A percentile compares a stretch with the other conserved stretches of the same genome.
phyloP scores from a whole-genome alignment of 2,797 vertebrate species.

The Lepidocolaptes lacrymiger region DNA sequence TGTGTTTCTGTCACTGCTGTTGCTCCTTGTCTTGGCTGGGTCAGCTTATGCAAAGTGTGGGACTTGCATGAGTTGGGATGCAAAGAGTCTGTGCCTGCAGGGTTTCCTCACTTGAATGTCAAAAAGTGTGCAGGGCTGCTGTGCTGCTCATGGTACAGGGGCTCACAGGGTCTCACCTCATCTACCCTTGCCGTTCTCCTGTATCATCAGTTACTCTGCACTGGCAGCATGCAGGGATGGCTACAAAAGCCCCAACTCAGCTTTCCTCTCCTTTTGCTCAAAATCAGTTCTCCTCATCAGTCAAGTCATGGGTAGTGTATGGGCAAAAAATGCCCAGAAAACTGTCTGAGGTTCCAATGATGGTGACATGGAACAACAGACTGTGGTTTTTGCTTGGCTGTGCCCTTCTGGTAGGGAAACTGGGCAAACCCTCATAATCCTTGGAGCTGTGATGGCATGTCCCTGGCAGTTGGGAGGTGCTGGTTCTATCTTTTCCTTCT shows the following conservation, averaged over 20 bases:
- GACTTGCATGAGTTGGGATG: background rate
- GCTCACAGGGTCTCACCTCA: accelerated
- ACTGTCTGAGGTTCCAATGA: background rate
- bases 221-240: background rate
- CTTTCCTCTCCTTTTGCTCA: background rate
- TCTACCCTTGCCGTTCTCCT: background rate
- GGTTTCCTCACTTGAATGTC: background rate
- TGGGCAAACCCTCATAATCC: background rate
- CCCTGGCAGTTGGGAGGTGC: background rate
- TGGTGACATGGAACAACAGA: background rate
- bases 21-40: background rate
- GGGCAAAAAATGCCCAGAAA: accelerated
- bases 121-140: background rate
- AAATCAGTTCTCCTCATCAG: background rate
- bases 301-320: background rate
- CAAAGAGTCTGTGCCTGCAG: background rate
- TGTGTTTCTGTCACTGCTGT: background rate
- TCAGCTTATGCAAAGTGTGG: background rate
- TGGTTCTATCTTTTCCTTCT: background rate
- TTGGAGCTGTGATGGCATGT: background rate
- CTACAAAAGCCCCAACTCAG: background rate
- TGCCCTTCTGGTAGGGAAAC: background rate
- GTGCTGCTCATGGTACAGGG: accelerated
- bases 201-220: accelerated
- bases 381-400: background rate